phyloP scores from a whole-genome alignment of 2,113 vertebrate species.

The Chloroceryle aenea region DNA sequence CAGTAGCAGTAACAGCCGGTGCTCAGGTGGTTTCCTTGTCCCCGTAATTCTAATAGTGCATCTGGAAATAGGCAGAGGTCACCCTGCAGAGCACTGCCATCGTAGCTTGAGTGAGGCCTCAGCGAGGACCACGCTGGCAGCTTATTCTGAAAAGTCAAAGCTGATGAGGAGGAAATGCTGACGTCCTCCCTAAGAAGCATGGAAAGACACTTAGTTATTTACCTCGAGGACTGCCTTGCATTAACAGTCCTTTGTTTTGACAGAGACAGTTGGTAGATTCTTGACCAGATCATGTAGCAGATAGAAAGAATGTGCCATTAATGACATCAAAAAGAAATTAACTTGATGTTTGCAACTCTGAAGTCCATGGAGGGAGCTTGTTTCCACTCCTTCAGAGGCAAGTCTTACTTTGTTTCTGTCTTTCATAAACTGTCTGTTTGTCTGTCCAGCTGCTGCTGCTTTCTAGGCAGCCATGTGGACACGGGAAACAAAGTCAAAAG shows the following conservation, averaged over 20 bases:
- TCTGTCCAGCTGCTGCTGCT: background rate
- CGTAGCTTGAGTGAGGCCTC: fast-evolving
- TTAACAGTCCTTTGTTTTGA: background rate
- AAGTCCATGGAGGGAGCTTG: background rate
- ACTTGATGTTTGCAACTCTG: fast-evolving
- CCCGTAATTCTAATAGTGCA: background rate
- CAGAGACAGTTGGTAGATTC: background rate
- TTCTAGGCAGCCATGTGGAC: background rate
- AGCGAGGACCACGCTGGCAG: fast-evolving
- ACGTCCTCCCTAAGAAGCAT: background rate
- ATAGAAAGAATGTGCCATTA: background rate
- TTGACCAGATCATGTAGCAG: background rate
- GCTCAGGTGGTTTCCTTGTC: background rate
- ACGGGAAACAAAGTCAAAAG: background rate
- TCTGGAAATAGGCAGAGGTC: background rate
- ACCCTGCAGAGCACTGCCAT: fast-evolving
- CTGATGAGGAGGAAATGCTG: background rate
- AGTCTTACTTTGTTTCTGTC: background rate
- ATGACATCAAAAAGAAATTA: background rate
- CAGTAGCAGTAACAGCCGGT: background rate
- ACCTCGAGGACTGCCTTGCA: background rate
- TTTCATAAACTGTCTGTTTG: background rate
- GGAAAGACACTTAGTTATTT: background rate
- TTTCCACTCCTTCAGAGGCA: background rate
- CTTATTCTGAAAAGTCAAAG: background rate